Evolutionary conservation across 2,888 invertebrate genomes (phyloP), one percentile per base, ranked within the genome.

Genomic region (Quadriops clusia): DNA sequence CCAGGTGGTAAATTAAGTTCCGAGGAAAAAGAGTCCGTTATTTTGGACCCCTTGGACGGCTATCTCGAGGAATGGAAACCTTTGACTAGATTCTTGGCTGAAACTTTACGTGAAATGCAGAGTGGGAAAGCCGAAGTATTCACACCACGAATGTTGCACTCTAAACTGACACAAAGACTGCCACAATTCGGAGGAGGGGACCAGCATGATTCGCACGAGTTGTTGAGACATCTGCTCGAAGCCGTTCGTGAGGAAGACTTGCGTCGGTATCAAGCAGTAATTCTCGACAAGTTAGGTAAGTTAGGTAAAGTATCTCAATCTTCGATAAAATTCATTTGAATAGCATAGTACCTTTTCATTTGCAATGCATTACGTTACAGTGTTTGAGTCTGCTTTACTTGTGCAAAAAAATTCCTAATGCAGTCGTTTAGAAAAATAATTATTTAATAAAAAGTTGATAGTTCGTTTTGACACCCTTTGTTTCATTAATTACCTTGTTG

Each of bases 151-250:
- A 69, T 71, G 49, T 61, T 84, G 25, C 66, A 81, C 15, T 65
- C 67, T 1, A 70, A 71, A 34, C 63, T 83, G 12, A 75, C 73
- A 33, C 65, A 61, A 42, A 77, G 77, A 44, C 67, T 77, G 52
- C 82, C 85, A 0, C 82, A 91, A 55, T 95, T 94, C 58, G 81
- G 83, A 29, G 91, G 91, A 6, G 90, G 84, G 2, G 86, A 91
- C 47, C 95, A 98, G 53, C 97, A 98, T 52, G 97, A 98, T 57
- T 79, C 95, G 0, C 97, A 98, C 51, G 97, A 98, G 58, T 63
- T 97, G 32, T 67, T 98, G 10, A 65, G 95, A 30, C 87, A 89
- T 61, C 63, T 97, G 25, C 63, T 97, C 28, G 94, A 97, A 59
- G 81, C 80, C 41, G 83, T 94, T 41, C 74, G 77, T 41, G 74